A percentile compares a stretch with the other conserved stretches of the same genome.
Conservation (phyloP, 2,797 vertebrate species). For the Peromyscus aztecus region DNA sequence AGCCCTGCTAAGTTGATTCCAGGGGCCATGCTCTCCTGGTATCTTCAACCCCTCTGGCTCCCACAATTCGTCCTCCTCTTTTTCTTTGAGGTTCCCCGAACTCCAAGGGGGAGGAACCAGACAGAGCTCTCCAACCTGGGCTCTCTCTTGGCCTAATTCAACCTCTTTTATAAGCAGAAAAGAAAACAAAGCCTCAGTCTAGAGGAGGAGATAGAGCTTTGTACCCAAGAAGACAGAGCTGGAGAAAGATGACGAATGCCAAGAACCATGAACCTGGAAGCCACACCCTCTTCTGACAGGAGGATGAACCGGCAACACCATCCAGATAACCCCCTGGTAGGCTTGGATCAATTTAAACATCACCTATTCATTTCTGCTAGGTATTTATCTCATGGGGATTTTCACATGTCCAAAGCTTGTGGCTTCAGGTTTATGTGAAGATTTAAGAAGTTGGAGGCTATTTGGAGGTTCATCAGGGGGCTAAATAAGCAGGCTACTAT, state of each 20-base stretch:
- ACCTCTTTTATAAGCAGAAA: not conserved
- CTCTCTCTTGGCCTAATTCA: not conserved
- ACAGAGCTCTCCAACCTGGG: not conserved
- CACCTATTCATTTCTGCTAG: not conserved
- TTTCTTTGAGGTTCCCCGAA: no score
- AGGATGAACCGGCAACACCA: not conserved
- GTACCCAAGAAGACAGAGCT: not conserved
- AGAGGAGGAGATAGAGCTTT: not conserved
- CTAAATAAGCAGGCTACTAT: not conserved
- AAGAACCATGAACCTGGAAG: not conserved
- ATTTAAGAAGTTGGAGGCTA: not conserved
- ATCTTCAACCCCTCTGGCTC: not conserved
- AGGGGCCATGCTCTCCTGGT: not conserved
- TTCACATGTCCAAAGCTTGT: not conserved
- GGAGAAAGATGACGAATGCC: not conserved
- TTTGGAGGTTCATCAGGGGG: not conserved
- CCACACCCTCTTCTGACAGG: not conserved
- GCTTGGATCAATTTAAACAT: not conserved
- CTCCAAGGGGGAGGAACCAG: rapidly evolving
- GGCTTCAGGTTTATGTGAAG: not conserved
- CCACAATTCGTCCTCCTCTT: not conserved
- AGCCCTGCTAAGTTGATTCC: not conserved
- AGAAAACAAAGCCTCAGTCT: not conserved
- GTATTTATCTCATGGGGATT: not conserved
- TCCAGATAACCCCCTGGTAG: not conserved